phyloP scores from a whole-genome alignment of 1,140 invertebrate genomes.

The Nautilus pompilius region DNA sequence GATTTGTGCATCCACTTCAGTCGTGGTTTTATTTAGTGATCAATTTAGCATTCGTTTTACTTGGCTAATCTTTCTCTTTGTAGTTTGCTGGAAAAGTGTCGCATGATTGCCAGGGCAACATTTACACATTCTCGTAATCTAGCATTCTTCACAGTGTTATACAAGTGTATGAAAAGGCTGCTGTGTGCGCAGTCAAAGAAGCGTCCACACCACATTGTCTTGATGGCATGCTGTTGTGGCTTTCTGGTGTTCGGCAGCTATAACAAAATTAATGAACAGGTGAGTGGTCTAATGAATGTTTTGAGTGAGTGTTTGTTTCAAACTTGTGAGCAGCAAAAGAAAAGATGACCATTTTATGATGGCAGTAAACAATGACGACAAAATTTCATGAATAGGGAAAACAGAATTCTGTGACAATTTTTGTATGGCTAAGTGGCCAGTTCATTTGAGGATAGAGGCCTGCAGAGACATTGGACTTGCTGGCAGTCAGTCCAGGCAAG shows the following conservation, averaged over 20 bases:
- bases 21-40: too few relatives aligned
- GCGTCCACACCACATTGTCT: slow-evolving; percentile 52
- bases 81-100: slow-evolving; percentile 53
- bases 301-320: background rate
- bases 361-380: too few relatives aligned
- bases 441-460: too few relatives aligned
- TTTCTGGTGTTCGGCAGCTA: slow-evolving; percentile 59
- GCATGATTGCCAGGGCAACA: slow-evolving; percentile 56
- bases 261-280: slow-evolving; percentile 61
- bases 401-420: too few relatives aligned
- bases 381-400: too few relatives aligned
- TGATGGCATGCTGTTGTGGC: slow-evolving; percentile 57
- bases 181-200: slow-evolving; percentile 30
- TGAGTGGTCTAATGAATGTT: slow-evolving; percentile 29
- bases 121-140: slow-evolving; percentile 59
- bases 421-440: too few relatives aligned
- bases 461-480: too few relatives aligned
- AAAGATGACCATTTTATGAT: background rate
- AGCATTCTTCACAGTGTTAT: slow-evolving; percentile 57
- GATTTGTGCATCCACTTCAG: too few relatives aligned
- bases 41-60: too few relatives aligned
- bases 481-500: too few relatives aligned
- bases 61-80: slow-evolving; percentile 22
- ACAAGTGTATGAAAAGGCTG: slow-evolving; percentile 52
- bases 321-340: background rate